phyloP scores from a whole-genome alignment of 2,797 vertebrate species.

The Sebastes taczanowskii region DNA sequence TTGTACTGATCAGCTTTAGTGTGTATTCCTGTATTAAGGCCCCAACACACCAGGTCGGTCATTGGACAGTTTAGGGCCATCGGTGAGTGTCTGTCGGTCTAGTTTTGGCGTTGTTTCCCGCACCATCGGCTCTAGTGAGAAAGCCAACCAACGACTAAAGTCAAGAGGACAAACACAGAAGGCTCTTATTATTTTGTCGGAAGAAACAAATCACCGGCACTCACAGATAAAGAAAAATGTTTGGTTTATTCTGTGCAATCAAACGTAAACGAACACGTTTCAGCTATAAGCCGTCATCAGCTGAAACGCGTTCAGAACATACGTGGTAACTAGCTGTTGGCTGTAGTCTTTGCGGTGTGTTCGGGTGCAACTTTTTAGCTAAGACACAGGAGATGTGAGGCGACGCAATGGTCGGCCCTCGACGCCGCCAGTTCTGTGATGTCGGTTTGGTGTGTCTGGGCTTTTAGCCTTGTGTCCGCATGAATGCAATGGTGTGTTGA shows the following conservation, averaged over 20 bases:
- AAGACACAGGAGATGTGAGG: background rate
- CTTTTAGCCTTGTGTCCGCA: background rate
- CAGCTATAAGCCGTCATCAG: too few relatives aligned
- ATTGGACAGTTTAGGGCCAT: background rate
- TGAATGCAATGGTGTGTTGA: slow-evolving; percentile 20
- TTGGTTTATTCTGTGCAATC: too few relatives aligned
- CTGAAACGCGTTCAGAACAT: background rate
- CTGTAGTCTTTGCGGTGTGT: background rate
- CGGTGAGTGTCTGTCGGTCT: background rate
- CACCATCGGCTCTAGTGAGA: background rate
- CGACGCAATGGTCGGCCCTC: background rate
- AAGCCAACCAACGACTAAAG: background rate
- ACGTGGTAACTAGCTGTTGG: background rate
- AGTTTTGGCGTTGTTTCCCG: too few relatives aligned
- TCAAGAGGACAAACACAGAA: background rate
- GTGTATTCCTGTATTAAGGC: background rate
- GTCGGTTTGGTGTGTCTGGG: background rate
- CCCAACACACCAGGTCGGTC: background rate
- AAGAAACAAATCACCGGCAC: too few relatives aligned
- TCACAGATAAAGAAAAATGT: fast-evolving
- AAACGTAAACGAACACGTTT: too few relatives aligned
- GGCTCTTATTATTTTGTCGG: background rate
- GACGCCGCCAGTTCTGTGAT: background rate
- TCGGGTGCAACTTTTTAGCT: background rate
- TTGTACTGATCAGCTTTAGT: background rate